These are phyloP conservation scores for Syrista parreyssii DNA, from an alignment of 2,888 invertebrate genomes.

Conservation along the genomic window DNA sequence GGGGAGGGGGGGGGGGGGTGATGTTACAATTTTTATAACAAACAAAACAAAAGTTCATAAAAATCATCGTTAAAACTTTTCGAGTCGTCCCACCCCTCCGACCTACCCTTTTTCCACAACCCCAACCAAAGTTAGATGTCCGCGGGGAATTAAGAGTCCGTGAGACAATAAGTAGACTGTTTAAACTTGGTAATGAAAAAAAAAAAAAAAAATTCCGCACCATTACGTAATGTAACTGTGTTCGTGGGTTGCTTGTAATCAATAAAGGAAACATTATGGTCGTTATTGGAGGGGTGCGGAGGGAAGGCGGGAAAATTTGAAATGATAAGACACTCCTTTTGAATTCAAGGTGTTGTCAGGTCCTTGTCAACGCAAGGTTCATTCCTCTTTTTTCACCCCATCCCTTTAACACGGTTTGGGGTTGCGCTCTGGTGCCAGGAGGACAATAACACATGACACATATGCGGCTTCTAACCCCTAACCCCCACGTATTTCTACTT, in stretches of 20 bases:
- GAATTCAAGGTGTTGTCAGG: slow-evolving; percentile 5
- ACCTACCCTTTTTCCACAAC: not conserved
- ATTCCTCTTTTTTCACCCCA: slow-evolving; percentile 1
- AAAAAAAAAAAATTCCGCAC: not conserved
- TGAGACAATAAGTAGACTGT: not conserved
- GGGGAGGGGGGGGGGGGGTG: not conserved
- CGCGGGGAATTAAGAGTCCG: slow-evolving; percentile 19
- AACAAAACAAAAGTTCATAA: slow-evolving; percentile 26
- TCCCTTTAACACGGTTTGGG: slow-evolving; percentile 9
- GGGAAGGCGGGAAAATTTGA: not conserved
- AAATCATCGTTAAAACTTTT: slow-evolving; percentile 25
- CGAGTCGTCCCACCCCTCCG: not conserved
- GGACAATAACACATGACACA: slow-evolving; percentile 26
- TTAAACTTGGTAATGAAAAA: not conserved
- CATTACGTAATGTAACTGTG: not conserved
- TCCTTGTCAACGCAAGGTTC: slow-evolving; percentile 17
- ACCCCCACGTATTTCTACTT: slow-evolving; percentile 15
- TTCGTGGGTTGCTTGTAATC: not conserved
- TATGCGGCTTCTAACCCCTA: slow-evolving; percentile 23
- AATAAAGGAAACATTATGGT: not conserved
- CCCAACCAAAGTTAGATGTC: slow-evolving; percentile 13
- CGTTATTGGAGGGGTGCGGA: not conserved
- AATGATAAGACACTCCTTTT: not conserved
- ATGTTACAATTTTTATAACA: slow-evolving; percentile 21
- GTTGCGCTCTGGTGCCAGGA: slow-evolving; percentile 20